phyloP scores from a whole-genome alignment of 1,140 invertebrate species.

The Laupala kohalensis region DNA sequence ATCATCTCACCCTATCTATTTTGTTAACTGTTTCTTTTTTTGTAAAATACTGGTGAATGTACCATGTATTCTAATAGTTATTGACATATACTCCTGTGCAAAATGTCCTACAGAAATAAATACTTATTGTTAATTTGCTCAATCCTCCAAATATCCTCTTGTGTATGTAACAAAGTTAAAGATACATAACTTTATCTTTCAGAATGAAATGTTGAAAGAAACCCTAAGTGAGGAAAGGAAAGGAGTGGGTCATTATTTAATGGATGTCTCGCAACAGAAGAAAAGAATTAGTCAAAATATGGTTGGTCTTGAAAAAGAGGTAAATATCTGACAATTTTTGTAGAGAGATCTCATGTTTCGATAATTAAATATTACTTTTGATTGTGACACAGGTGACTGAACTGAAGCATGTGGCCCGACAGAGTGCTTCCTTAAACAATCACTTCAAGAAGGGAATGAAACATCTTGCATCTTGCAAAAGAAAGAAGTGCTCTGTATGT shows the following conservation, averaged over 20 bases:
- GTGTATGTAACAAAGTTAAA: too few relatives aligned
- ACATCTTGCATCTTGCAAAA: slow-evolving; percentile 33
- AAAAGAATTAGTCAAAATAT: slow-evolving; percentile 15
- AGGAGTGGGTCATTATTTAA: slow-evolving; percentile 20
- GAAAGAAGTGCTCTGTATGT: slow-evolving; percentile 45
- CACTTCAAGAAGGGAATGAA: slow-evolving; percentile 38
- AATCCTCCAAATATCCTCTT: too few relatives aligned
- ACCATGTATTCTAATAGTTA: too few relatives aligned
- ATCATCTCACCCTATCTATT: too few relatives aligned
- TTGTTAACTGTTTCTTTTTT: too few relatives aligned
- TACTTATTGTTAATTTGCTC: too few relatives aligned
- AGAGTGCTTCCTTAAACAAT: slow-evolving; percentile 30
- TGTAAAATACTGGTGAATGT: too few relatives aligned
- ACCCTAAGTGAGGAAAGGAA: slow-evolving; percentile 34
- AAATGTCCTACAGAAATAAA: too few relatives aligned
- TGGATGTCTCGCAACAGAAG: slow-evolving; percentile 13
- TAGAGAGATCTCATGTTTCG: too few relatives aligned
- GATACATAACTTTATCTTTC: too few relatives aligned
- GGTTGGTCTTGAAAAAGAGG: slow-evolving; percentile 22
- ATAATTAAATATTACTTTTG: neutral
- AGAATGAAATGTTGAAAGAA: slow-evolving; percentile 40
- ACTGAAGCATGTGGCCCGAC: slow-evolving; percentile 25
- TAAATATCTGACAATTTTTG: too few relatives aligned
- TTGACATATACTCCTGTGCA: too few relatives aligned
- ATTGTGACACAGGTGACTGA: slow-evolving; percentile 21